phyloP scores from a whole-genome alignment of 2,888 invertebrate species.

The Megaustenia siamemsis region DNA sequence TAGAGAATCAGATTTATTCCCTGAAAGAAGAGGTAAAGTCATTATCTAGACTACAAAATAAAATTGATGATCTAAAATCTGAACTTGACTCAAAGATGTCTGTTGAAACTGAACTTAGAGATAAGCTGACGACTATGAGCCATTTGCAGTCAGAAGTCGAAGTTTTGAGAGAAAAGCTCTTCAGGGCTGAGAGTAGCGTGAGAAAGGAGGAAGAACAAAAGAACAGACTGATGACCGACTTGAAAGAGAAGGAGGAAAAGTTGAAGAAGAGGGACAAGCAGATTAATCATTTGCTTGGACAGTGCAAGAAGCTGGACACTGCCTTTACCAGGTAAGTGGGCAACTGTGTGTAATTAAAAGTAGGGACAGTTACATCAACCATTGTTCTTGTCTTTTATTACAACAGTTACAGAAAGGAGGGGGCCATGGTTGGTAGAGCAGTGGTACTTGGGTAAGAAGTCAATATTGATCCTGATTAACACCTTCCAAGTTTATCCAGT shows the following conservation, averaged over 20 bases:
- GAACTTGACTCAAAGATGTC: conserved; percentile 11
- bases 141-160: neutral
- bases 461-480: too few relatives aligned
- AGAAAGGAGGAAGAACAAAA: neutral
- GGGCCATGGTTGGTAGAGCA: too few relatives aligned
- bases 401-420: too few relatives aligned
- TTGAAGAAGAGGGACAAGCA: conserved; percentile 49
- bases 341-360: neutral
- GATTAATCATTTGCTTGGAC: conserved; percentile 25
- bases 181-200: neutral
- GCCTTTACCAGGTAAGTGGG: conserved; percentile 43
- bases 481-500: too few relatives aligned
- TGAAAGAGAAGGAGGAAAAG: conserved; percentile 45
- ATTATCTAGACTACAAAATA: conserved; percentile 3
- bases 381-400: too few relatives aligned
- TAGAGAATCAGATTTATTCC: conserved; percentile 19
- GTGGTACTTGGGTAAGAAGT: too few relatives aligned
- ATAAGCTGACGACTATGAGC: neutral
- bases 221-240: neutral
- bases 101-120: conserved; percentile 32
- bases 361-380: neutral
- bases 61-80: conserved; percentile 12
- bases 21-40: conserved; percentile 8
- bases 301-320: conserved; percentile 43
- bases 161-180: conserved; percentile 14